A percentile compares a stretch with the other conserved stretches of the same genome.
Evolutionary conservation across 2,888 invertebrate species (phyloP).

Genomic region (Axea sp.): DNA sequence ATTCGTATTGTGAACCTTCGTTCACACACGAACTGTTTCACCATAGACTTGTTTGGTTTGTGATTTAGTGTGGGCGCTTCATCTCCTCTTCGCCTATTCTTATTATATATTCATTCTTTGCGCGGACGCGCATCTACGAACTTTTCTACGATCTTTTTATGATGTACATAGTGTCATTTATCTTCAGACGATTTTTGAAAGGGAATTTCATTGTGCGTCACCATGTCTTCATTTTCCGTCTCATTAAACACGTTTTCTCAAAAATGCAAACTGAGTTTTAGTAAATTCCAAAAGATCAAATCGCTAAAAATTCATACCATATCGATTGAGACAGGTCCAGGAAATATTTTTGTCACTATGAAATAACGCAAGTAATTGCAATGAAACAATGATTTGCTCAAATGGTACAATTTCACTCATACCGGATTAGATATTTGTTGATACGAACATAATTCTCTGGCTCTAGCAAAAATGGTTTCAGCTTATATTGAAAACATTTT

Average conservation of each 20-base stretch:
- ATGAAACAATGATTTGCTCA: no score
- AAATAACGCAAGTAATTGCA: no score
- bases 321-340: not conserved
- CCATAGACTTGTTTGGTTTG: conserved; percentile 77
- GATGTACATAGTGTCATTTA: conserved; percentile 66
- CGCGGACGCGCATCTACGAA: conserved; percentile 41
- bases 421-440: no score
- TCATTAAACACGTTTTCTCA: conserved; percentile 21
- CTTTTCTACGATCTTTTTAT: conserved; percentile 26
- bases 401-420: no score
- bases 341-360: no score
- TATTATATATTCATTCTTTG: conserved; percentile 58
- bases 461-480: no score
- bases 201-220: conserved; percentile 64
- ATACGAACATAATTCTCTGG: no score
- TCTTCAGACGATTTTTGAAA: conserved; percentile 64
- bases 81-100: conserved; percentile 65
- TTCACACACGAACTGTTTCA: conserved; percentile 78
- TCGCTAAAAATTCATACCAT: no score
- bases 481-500: no score
- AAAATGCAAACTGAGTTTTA: no score
- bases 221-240: conserved; percentile 44
- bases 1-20: conserved; percentile 76
- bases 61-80: conserved; percentile 73
- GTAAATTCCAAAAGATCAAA: no score